Evolutionary conservation across 2,888 invertebrate genomes (phyloP).

Genomic region (Epistrophella euchroma): DNA sequence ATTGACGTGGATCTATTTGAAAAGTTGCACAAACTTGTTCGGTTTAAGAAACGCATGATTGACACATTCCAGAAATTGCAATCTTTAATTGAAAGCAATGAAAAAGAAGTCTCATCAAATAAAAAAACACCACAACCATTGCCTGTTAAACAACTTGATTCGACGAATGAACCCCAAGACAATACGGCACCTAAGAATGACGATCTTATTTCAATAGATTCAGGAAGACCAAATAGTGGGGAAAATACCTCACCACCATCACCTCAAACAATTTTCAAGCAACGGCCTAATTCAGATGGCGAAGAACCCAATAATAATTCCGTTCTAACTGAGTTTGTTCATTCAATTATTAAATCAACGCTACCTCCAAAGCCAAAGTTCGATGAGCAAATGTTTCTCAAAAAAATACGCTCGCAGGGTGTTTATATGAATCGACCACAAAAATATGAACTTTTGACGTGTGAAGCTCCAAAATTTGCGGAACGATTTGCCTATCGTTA

Average conservation of each 20-base stretch:
- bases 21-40: conserved; percentile 78
- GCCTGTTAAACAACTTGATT: neutral
- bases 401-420: conserved; percentile 87
- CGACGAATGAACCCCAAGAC: neutral
- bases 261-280: conserved; percentile 24
- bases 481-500: conserved; percentile 81
- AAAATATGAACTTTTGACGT: conserved; percentile 89
- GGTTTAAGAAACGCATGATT: conserved; percentile 80
- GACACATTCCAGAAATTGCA: conserved; percentile 81
- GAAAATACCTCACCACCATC: neutral
- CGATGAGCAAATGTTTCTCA: conserved; percentile 89
- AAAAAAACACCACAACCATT: neutral
- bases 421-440: conserved; percentile 86
- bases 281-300: neutral
- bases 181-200: conserved; percentile 22
- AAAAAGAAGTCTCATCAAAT: neutral
- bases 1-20: conserved; percentile 77
- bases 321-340: conserved; percentile 86
- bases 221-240: neutral
- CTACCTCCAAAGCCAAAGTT: conserved; percentile 86
- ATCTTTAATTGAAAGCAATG: conserved; percentile 78
- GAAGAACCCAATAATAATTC: conserved; percentile 77
- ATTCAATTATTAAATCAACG: conserved; percentile 85
- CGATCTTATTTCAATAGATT: conserved; percentile 30
- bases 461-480: conserved; percentile 88